Base-by-base conservation (phyloP, 2,113 vertebrate genomes). In the Nesoenas mayeri region DNA sequence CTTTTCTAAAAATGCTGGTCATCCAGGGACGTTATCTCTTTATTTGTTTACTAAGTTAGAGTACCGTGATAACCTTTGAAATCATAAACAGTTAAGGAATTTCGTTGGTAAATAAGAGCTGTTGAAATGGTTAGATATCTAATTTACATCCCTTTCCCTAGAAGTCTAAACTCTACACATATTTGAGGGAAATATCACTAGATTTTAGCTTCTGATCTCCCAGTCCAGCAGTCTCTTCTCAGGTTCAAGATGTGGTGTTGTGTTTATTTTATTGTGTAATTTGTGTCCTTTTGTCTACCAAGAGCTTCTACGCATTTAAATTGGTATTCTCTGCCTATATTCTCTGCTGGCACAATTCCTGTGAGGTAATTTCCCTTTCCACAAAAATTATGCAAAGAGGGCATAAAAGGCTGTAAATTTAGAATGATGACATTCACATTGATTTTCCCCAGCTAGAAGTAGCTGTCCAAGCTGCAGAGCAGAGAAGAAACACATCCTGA, bases 41-140 rank as follows among this genome's bases (percentile, higher is more conserved):
- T 21, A 53, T 79, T 75, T 83, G 54, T 83, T 96, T 92, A 65
- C 85, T 87, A 92, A 74, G 74, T 36, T 18, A 48, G 72, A 91
- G 69, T 28, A 13, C 15, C 1, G 15, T 11, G 25, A 77, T 90
- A 95, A 95, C 71, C 61, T 97, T 88, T 95, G 54, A 81, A 94
- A 94, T 78, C 28, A 77, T 83, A 81, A 92, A 94, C 38, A 85
- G 75, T 85, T 80, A 65, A 62, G 50, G 65, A 77, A 94, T 91
- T 32, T 1, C 29, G 15, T 48, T 21, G 74, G 22, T 50, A 48
- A 87, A 74, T 25, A 60, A 31, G 50, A 36, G 48, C n/a, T 75
- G 38, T 47, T 66, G 24, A 44, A 92, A 81, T 24, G 24, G 5
- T 9, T 67, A 28, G 16, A 48, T 36, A 42, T 82, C 86, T 91